Evolutionary conservation across 2,888 invertebrate species (phyloP).

Genomic region (Nephrotoma guestfalica): DNA sequence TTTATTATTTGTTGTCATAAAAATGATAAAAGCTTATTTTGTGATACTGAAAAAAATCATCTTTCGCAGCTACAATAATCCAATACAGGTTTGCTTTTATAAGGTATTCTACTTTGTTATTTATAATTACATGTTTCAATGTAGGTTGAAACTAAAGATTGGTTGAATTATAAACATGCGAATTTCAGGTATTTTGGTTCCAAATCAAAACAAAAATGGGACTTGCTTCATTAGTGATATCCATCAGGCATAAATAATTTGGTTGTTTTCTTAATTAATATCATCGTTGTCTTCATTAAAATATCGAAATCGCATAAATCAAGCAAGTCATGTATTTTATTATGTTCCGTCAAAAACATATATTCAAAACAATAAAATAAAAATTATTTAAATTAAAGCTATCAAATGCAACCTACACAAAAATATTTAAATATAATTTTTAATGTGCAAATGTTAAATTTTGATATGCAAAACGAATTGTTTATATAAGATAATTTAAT

Average conservation of each 20-base stretch:
- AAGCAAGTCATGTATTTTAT: neutral
- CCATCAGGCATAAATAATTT: neutral
- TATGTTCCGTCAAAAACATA: neutral
- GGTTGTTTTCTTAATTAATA: neutral
- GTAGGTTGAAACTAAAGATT: neutral
- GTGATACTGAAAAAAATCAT: neutral
- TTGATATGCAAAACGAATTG: neutral
- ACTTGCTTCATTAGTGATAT: neutral
- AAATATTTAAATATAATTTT: too few species aligned
- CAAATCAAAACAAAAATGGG: neutral
- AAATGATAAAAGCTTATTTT: neutral
- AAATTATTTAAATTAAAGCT: neutral
- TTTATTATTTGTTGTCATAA: neutral
- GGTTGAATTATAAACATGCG: neutral
- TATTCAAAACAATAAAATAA: neutral
- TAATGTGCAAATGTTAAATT: neutral
- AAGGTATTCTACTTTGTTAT: neutral
- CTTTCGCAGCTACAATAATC: neutral
- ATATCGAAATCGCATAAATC: neutral
- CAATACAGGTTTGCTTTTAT: neutral
- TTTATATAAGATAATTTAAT: neutral
- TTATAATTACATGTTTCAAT: neutral
- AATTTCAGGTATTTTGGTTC: neutral
- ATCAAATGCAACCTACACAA: neutral
- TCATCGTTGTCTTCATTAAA: neutral